Evolutionary conservation across 2,888 invertebrate species (phyloP), one percentile per base, ranked within the genome.

Genomic region (Mythimna vitellina): DNA sequence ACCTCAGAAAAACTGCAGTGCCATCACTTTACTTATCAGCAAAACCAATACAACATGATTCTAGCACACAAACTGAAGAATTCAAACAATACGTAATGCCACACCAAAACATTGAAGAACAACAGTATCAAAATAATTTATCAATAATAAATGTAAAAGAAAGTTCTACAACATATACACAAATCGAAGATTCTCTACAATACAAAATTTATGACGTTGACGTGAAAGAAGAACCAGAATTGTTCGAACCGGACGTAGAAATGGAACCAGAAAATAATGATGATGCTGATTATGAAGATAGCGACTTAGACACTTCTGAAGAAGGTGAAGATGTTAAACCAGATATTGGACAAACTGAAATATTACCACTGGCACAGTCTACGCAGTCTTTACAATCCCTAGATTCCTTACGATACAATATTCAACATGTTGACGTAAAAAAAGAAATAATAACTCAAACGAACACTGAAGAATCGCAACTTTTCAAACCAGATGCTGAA

Each of bases 291-390:
- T 17, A 49, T 49, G 49, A n/a, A 49, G 7, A 49, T 20, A 49
- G 49, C 6, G 20, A 49, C 49, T 20, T 49, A 3, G 8, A n/a
- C 0, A 49, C 49, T n/a, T 49, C 8, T 49, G 49, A 49, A 8
- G 49, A 49, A 20, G 20, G 7, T n/a, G 49, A 20, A 3, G 49
- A 49, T 1, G n/a, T 49, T 8, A 49, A 49, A 9, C 49, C 49
- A n/a, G 49, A 49, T n/a, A n/a, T 49, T n/a, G 49, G 49, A 49
- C n/a, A 49, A 49, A 49, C 49, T n/a, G 49, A 49, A 49, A 49
- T 49, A 49, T 49, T 49, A 49, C 8, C 20, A 6, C 8, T 8
- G n/a, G 20, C 7, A 17, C 46, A 46, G n/a, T 49, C 49, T n/a
- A 49, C 49, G 20, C 49, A 49, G n/a, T 20, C 1, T 49, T 49